Percentiles rank a stretch among this genome's conserved stretches.
Evolutionary conservation across 53 echinoderm and acorn worm genomes (phyloP).

Genomic region (Luidia sarsii): DNA sequence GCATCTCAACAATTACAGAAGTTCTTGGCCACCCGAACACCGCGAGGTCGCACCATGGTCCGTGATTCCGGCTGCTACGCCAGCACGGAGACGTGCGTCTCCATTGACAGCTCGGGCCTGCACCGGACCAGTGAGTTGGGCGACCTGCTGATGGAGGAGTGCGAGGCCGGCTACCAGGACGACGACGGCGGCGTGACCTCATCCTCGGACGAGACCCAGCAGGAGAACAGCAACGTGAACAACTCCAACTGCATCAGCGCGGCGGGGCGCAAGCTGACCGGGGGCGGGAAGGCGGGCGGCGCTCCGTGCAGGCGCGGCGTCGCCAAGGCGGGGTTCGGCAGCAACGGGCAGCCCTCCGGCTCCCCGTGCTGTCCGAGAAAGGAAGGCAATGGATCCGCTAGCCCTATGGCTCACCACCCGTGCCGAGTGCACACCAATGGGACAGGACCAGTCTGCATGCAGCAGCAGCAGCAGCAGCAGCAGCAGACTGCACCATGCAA

Average conservation of each 20-base stretch:
- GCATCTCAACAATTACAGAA: conserved; percentile 32
- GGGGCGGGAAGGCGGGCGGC: background rate
- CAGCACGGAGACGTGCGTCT: conserved; percentile 72
- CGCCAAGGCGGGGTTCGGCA: background rate
- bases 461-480: conserved; percentile 14
- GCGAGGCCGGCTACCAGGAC: conserved; percentile 55
- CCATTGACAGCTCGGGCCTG: conserved; percentile 56
- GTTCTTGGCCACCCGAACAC: conserved; percentile 46
- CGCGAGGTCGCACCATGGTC: conserved; percentile 48
- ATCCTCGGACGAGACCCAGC: conserved; percentile 34
- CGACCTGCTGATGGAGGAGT: conserved; percentile 60
- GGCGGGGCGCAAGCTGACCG: conserved; percentile 1
- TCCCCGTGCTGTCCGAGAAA: conserved; percentile 26
- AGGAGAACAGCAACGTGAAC: conserved; percentile 57
- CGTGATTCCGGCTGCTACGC: conserved; percentile 84
- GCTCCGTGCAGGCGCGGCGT: conserved; percentile 25
- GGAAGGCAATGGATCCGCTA: conserved; percentile 38
- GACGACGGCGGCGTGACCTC: conserved; percentile 44
- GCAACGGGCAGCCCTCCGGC: conserved; percentile 20
- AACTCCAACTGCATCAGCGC: conserved; percentile 64
- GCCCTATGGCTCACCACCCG: conserved; percentile 33
- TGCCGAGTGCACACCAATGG: conserved; percentile 31
- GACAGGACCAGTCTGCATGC: background rate
- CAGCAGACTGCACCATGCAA: background rate
- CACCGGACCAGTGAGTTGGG: conserved; percentile 51